Evolutionary conservation across 1,140 invertebrate species (phyloP).

Genomic region (Grapholita molesta): DNA sequence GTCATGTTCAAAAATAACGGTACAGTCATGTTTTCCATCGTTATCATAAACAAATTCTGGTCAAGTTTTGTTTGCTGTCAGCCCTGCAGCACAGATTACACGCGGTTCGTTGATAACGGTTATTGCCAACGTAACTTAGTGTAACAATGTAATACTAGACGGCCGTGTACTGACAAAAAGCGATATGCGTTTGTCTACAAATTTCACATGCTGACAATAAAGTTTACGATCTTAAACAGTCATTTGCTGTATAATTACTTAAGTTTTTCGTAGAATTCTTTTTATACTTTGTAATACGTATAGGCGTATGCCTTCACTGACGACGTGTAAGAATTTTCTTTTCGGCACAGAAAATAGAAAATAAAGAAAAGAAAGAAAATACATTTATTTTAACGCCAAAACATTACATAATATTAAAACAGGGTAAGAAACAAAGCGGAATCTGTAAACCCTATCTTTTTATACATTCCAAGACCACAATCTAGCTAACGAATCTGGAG

Average conservation of each 20-base stretch:
- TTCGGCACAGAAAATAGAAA: no score
- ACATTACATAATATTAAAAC: no score
- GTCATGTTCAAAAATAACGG: neutral
- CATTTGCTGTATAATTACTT: neutral
- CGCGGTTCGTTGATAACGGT: slow-evolving; percentile 1
- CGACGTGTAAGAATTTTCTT: no score
- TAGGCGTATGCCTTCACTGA: no score
- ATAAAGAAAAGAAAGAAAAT: no score
- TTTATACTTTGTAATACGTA: neutral
- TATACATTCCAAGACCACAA: no score
- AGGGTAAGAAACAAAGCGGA: no score
- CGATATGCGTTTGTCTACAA: neutral
- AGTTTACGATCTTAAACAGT: neutral
- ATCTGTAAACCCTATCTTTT: no score
- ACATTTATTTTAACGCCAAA: no score
- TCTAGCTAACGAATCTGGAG: no score
- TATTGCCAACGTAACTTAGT: slow-evolving; percentile 7
- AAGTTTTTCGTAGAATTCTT: neutral
- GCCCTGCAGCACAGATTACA: neutral
- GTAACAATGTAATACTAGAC: slow-evolving; percentile 8
- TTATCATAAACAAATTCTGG: neutral
- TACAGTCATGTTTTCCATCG: neutral
- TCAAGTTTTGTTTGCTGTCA: neutral
- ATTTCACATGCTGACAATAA: slow-evolving; percentile 11
- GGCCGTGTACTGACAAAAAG: neutral